These are phyloP conservation scores for Macrosoma leucophasiata DNA, from an alignment of 2,888 invertebrate genomes.

Conservation along the genomic window DNA sequence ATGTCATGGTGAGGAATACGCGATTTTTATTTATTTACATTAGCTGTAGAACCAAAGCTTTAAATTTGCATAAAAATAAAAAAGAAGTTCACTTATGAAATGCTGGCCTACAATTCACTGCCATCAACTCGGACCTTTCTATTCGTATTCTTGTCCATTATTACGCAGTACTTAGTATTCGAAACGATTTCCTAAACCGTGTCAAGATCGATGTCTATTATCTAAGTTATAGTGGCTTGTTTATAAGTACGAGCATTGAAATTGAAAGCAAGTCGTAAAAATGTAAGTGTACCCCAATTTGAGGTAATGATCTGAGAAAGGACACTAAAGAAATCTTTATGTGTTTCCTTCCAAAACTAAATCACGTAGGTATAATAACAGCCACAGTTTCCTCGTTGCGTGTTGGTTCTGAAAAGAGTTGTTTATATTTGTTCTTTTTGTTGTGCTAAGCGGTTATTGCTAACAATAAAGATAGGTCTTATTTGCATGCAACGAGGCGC, in stretches of 20 bases:
- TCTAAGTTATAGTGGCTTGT: conserved; percentile 44
- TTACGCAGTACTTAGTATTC: conserved; percentile 56
- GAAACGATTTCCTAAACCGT: conserved; percentile 55
- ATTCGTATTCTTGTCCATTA: conserved; percentile 50
- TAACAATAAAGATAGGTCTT: too few species aligned
- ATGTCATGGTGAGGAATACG: too few species aligned
- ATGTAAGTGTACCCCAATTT: conserved; percentile 29
- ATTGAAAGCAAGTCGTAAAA: conserved; percentile 40
- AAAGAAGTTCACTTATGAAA: conserved; percentile 29
- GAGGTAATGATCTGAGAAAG: conserved; percentile 29
- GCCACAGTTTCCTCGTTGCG: conserved; percentile 36
- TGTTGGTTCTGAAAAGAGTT: too few species aligned
- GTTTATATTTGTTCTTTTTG: too few species aligned
- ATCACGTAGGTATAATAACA: conserved; percentile 30
- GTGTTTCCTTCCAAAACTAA: conserved; percentile 35
- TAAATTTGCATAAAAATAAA: conserved; percentile 4
- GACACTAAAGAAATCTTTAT: conserved; percentile 32
- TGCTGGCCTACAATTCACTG: conserved; percentile 40
- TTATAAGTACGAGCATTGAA: conserved; percentile 39
- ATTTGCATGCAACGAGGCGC: too few species aligned
- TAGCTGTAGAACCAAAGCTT: background rate
- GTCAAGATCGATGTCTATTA: conserved; percentile 65
- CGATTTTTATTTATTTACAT: too few species aligned
- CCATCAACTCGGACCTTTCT: conserved; percentile 40
- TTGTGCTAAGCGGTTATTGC: too few species aligned